phyloP scores from a whole-genome alignment of 2,113 vertebrate genomes.

The Aspidoscelis tigris region DNA sequence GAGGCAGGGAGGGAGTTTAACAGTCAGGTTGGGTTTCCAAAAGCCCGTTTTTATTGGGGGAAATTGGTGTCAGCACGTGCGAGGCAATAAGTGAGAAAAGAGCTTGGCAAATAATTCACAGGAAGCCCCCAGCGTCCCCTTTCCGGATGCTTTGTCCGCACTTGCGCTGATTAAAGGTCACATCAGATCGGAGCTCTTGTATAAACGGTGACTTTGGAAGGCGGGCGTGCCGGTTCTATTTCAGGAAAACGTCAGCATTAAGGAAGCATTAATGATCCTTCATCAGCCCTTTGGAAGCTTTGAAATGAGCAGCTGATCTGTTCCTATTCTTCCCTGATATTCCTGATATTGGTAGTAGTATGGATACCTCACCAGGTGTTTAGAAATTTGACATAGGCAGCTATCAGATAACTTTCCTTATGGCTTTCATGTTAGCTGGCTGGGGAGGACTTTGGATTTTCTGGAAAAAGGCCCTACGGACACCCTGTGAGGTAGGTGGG shows the following conservation, averaged over 20 bases:
- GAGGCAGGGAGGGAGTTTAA: constrained; percentile 64
- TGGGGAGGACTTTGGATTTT: too few species aligned
- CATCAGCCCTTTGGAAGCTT: constrained; percentile 33
- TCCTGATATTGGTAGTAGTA: too few species aligned
- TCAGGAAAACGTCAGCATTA: constrained; percentile 21
- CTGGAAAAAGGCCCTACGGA: too few species aligned
- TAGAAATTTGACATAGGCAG: too few species aligned
- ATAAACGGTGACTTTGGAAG: not conserved
- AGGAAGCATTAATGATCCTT: constrained; percentile 52
- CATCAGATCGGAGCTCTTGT: constrained; percentile 43
- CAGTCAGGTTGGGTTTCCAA: not conserved
- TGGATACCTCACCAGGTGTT: too few species aligned
- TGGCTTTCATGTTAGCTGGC: too few species aligned
- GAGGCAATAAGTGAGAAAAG: constrained; percentile 61
- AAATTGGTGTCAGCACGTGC: constrained; percentile 49
- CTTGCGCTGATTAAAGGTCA: constrained; percentile 51
- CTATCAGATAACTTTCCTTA: too few species aligned
- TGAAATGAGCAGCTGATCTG: not conserved
- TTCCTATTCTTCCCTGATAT: too few species aligned
- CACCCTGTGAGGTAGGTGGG: too few species aligned
- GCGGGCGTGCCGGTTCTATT: not conserved
- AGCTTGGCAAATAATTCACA: constrained; percentile 62
- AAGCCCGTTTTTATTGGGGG: constrained; percentile 62
- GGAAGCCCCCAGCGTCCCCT: constrained; percentile 54
- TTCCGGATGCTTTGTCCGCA: not conserved